A percentile compares a stretch with the other conserved stretches of the same genome.
These are phyloP conservation scores for Thryonomys swinderianus DNA, from an alignment of 2,113 vertebrate species.

Conservation along the genomic window DNA sequence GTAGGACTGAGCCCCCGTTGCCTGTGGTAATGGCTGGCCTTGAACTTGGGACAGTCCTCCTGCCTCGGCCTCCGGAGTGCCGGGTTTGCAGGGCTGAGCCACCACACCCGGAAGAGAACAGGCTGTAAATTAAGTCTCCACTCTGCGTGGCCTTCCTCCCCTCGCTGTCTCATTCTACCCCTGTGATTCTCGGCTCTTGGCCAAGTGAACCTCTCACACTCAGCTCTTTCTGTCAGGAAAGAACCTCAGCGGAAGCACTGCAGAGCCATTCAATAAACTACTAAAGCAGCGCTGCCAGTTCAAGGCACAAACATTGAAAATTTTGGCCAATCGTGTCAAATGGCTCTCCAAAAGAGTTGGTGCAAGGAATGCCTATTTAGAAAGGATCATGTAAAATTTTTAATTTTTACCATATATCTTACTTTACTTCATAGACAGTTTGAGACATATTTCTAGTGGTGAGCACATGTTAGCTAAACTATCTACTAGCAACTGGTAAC, in stretches of 20 bases:
- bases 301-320: neutral
- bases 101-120: neutral
- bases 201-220: neutral
- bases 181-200: neutral
- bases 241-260: neutral
- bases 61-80: no score
- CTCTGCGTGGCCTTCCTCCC: neutral
- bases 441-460: neutral
- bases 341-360: neutral
- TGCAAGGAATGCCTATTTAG: constrained; percentile 1
- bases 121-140: neutral
- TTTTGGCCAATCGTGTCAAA: neutral
- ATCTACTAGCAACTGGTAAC: constrained; percentile 1
- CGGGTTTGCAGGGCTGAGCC: neutral
- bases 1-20: no score
- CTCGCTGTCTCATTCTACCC: neutral
- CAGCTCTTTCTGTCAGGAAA: neutral
- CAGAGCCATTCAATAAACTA: neutral
- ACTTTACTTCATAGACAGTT: neutral
- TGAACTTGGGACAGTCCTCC: no score
- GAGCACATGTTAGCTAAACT: neutral
- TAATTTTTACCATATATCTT: neutral
- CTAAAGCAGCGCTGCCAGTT: neutral
- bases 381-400: neutral
- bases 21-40: no score